phyloP scores from a whole-genome alignment of 2,797 vertebrate species.

The Chrysocyon brachyurus region DNA sequence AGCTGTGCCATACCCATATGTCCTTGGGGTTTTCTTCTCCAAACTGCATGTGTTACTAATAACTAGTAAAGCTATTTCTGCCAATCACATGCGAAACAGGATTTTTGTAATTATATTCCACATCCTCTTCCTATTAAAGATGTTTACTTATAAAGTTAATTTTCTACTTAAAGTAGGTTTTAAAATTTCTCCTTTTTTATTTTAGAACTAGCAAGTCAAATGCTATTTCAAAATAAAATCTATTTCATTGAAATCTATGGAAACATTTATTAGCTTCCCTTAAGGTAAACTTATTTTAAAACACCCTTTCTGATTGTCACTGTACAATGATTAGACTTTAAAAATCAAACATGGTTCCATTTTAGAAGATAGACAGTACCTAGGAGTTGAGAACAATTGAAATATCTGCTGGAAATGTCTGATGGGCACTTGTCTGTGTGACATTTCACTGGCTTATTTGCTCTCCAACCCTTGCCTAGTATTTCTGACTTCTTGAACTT shows the following conservation, averaged over 20 bases:
- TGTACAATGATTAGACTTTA: not conserved
- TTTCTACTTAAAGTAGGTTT: constrained; percentile 21
- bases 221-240: not conserved
- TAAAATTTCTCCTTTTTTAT: not conserved
- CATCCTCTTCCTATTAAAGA: not conserved
- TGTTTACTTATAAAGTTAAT: not conserved
- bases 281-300: constrained; percentile 12
- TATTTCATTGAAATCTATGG: not conserved
- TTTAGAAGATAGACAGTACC: not conserved
- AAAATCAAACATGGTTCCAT: not conserved
- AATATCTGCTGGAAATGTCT: not conserved
- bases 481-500: not conserved
- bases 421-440: not conserved
- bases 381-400: not conserved
- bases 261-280: constrained; percentile 27
- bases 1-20: not conserved
- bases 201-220: constrained; percentile 42
- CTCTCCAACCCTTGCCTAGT: not conserved
- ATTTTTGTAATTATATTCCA: not conserved
- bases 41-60: not conserved
- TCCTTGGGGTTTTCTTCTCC: not conserved
- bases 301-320: not conserved
- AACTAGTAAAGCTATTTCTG: not conserved
- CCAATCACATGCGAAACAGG: not conserved
- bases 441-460: not conserved